These are phyloP conservation scores for Elephantulus edwardii DNA, from an alignment of 2,113 vertebrate species.

Conservation along the genomic window DNA sequence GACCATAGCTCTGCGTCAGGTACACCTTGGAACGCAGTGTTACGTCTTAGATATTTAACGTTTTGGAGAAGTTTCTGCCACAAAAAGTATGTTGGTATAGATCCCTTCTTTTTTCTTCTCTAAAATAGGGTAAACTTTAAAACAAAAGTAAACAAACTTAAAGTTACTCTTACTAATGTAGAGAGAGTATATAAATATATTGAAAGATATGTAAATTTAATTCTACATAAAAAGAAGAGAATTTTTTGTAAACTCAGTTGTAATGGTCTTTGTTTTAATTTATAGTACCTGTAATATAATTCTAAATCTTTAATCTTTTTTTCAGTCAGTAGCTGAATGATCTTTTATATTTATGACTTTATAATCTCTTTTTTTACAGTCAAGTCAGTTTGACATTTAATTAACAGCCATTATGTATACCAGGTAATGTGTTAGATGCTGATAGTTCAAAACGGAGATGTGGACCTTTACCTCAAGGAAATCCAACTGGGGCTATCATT, in stretches of 20 bases:
- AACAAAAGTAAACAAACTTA: slow-evolving; percentile 18
- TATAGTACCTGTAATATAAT: not conserved
- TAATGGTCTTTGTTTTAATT: not conserved
- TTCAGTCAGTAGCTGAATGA: not conserved
- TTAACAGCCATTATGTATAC: not conserved
- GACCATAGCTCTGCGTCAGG: no score
- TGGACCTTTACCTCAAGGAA: not conserved
- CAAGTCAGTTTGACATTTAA: slow-evolving; percentile 23
- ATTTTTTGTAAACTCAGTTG: not conserved
- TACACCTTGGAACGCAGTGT: no score
- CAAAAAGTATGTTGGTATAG: no score
- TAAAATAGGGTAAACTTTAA: not conserved
- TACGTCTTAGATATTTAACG: no score
- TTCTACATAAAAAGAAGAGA: not conserved
- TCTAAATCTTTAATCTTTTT: slow-evolving; percentile 1
- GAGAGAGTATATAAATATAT: not conserved
- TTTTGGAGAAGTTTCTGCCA: no score
- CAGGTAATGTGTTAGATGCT: not conserved
- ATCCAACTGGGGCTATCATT: not conserved
- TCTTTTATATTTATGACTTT: slow-evolving; percentile 13
- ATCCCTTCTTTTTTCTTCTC: not conserved
- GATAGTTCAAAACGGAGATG: not conserved
- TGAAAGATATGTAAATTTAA: slow-evolving; percentile 36
- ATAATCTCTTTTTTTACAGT: not conserved
- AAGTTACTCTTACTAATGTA: not conserved